phyloP scores from a whole-genome alignment of 2,888 invertebrate species.

The Chrysolina haemoptera region DNA sequence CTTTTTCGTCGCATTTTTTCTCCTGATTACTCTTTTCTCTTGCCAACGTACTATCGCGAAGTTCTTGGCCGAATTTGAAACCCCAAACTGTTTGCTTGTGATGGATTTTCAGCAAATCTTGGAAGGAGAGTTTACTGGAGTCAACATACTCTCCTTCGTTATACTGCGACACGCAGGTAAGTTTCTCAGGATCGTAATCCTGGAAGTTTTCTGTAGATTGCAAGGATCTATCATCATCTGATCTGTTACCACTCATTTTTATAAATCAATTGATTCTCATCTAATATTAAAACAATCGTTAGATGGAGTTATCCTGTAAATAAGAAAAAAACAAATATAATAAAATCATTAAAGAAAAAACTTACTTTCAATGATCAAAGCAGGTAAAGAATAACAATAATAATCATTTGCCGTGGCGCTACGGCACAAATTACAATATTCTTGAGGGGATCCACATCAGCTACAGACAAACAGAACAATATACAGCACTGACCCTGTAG shows the following conservation, averaged over 20 bases:
- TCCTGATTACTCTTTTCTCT: conserved; percentile 56
- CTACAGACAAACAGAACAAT: too few species aligned
- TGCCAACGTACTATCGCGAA: conserved; percentile 53
- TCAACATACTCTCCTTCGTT: conserved; percentile 55
- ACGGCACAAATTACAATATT: too few species aligned
- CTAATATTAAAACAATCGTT: not conserved
- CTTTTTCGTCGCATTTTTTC: conserved; percentile 39
- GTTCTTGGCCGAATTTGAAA: conserved; percentile 63
- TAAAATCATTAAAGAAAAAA: not conserved
- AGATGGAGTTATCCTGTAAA: not conserved
- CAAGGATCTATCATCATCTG: conserved; percentile 44
- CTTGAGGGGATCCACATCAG: too few species aligned
- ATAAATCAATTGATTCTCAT: conserved; percentile 6
- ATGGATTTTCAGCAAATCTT: conserved; percentile 61
- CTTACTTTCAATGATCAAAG: not conserved
- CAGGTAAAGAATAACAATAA: too few species aligned
- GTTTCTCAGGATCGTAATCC: conserved; percentile 43
- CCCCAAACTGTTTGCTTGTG: conserved; percentile 63
- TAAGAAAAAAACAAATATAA: conserved; percentile 5
- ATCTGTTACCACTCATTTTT: conserved; percentile 44
- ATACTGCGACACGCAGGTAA: conserved; percentile 35
- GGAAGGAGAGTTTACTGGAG: conserved; percentile 58
- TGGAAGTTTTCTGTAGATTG: conserved; percentile 46
- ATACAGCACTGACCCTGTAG: too few species aligned
- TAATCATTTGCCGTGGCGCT: too few species aligned